Evolutionary conservation across 2,113 vertebrate genomes (phyloP), one percentile per base, ranked within the genome.

Genomic region (Oncorhynchus masou): DNA sequence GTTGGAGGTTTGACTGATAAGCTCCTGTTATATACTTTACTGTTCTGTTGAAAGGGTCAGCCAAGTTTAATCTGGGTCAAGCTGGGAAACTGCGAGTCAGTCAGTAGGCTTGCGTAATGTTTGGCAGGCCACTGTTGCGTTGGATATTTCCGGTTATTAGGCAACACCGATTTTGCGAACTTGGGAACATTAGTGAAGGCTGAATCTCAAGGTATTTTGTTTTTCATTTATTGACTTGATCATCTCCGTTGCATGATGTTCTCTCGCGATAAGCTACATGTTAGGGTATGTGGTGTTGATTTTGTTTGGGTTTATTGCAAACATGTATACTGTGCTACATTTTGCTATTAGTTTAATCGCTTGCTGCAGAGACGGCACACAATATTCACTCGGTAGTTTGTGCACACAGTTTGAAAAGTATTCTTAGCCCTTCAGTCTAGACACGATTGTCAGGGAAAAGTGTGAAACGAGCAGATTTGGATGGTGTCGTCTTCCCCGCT

Each of bases 131-230:
- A 70, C 70, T 34, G 5, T 45, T 45, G 39, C 2, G 39, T 45
- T 45, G 39, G 5, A 25, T 79, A 34, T 84, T 84, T 71, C 80
- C 19, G 54, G 54, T 9, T 71, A 5, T 73, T 74, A 45, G 49
- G 83, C 72, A 88, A 87, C 65, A 45, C 8, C 2, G 8, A 45
- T 88, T 82, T 89, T 73, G 84, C 83, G 88, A 91, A 75, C 67
- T 74, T 0, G 24, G n/a, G 84, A 85, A 49, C 16, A 19, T 45
- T 11, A 11, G 39, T 11, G 8, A 45, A 45, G 39, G 9, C 9
- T 45, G 9, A 45, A 22, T 34, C 4, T 34, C 67, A n/a, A 76
- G 25, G 48, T 29, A 15, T 64, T 73, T 75, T 45, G n/a, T 71
- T 57, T 1, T 39, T 34, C 25, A 2, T 15, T 49, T 8, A 24